Percentiles rank a stretch among this genome's conserved stretches.
These are phyloP conservation scores for Anomalospiza imberbis DNA, from an alignment of 2,797 vertebrate genomes.

Conservation along the genomic window DNA sequence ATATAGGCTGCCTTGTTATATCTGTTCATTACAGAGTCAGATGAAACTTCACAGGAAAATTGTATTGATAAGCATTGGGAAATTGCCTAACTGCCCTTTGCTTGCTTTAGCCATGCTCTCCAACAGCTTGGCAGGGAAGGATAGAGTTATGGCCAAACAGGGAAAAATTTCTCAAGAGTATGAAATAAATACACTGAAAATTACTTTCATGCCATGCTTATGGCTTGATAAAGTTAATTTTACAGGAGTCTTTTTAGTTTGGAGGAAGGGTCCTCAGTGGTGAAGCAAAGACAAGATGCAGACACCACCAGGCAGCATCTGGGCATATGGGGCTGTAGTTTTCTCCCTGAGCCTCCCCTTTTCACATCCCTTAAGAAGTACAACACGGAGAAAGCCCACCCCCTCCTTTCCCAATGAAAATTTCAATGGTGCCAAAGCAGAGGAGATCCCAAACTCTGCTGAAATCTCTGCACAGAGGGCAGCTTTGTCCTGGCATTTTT, in stretches of 20 bases:
- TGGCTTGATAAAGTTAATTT: neutral
- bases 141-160: neutral
- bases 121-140: neutral
- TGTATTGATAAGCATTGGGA: neutral
- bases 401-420: neutral
- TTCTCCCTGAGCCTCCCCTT: neutral
- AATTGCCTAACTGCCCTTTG: neutral
- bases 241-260: neutral
- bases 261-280: neutral
- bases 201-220: neutral
- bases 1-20: neutral
- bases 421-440: fast-evolving
- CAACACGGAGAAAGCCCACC: neutral
- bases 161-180: neutral
- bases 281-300: neutral
- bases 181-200: neutral
- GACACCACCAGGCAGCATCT: neutral
- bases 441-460: neutral
- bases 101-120: neutral
- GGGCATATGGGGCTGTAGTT: neutral
- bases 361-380: neutral
- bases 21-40: neutral
- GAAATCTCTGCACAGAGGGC: neutral
- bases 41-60: neutral
- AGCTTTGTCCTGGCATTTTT: neutral